A percentile compares a stretch with the other conserved stretches of the same genome.
phyloP scores from a whole-genome alignment of 1,140 invertebrate genomes.

The Pararge aegeria region DNA sequence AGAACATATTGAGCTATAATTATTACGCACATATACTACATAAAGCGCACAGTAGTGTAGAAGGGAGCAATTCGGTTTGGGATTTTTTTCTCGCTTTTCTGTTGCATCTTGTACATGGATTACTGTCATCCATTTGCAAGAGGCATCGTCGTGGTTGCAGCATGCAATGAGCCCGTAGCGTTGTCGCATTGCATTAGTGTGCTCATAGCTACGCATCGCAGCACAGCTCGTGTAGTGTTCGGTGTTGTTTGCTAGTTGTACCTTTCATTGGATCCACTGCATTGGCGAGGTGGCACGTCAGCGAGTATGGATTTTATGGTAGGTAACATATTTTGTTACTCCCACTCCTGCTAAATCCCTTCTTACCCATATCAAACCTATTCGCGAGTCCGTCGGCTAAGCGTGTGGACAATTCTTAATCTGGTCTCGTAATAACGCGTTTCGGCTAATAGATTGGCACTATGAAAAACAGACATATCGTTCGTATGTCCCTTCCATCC shows the following conservation, averaged over 20 bases:
- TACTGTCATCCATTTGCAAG: constrained; percentile 63
- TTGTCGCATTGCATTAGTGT: constrained; percentile 77
- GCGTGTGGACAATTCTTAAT: constrained; percentile 63
- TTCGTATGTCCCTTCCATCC: constrained; percentile 49
- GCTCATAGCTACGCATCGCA: constrained; percentile 71
- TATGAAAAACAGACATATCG: constrained; percentile 55
- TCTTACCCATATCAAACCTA: constrained; percentile 54
- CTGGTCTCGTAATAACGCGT: constrained; percentile 49
- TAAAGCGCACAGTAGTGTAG: constrained; percentile 72
- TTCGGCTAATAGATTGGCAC: constrained; percentile 72
- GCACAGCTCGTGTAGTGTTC: constrained; percentile 75
- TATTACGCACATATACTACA: constrained; percentile 68
- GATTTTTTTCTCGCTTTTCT: constrained; percentile 64
- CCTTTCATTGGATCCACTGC: constrained; percentile 69
- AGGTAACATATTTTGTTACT: constrained; percentile 74
- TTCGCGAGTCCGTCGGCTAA: constrained; percentile 61
- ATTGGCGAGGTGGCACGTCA: constrained; percentile 77
- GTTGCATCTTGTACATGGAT: constrained; percentile 75
- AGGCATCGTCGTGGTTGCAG: constrained; percentile 64
- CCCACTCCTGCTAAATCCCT: constrained; percentile 66
- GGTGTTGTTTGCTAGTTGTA: constrained; percentile 74
- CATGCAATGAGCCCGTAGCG: constrained; percentile 75
- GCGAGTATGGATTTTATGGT: constrained; percentile 70
- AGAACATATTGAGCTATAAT: constrained; percentile 54
- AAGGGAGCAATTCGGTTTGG: constrained; percentile 75